Base-by-base conservation (phyloP, 2,113 vertebrate species). In the Anhinga anhinga region DNA sequence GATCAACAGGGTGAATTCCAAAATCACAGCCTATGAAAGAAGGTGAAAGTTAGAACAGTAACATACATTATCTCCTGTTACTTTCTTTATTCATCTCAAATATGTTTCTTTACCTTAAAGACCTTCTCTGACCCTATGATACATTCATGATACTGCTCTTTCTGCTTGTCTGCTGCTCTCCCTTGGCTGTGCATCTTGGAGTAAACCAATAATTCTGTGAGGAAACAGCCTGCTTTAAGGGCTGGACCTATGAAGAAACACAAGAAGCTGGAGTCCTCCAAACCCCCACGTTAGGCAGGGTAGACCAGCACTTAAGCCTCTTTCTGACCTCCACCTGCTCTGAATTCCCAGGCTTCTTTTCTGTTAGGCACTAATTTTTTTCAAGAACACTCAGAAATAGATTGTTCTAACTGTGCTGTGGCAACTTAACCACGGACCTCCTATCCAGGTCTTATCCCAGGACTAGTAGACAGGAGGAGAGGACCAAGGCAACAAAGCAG, bases 1-100 rank as follows among this genome's bases (percentile, higher is more conserved):
- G 34, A 49, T n/a, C 40, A 84, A 36, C 7, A 61, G 8, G 19
- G 32, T 0, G 0, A 76, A 44, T 49, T 52, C 5, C 4, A 59
- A 91, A 89, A 10, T 61, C 25, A 32, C 7, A 9, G 32, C 15
- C 14, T 34, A 8, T 2, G 15, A 82, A 61, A 79, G 40, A 63
- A 45, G 22, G 32, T 52, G 56, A 13, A 74, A 50, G 15, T 62
- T 74, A 77, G 53, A 76, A 50, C 2, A 17, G 15, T 34, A 56
- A n/a, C 16, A 15, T 15, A 44, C 4, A 34, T 79, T 19, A 79
- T 14, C 23, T 83, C 11, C 23, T 56, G 6, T 40, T 82, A 44
- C 44, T 78, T 88, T 82, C 15, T 77, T 86, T 53, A n/a, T 74
- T 87, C 0, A 26, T 50, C 53, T 87, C 53, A 82, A 27, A 69